phyloP scores from a whole-genome alignment of 1,140 invertebrate genomes.

The Brachionus plicatilis region DNA sequence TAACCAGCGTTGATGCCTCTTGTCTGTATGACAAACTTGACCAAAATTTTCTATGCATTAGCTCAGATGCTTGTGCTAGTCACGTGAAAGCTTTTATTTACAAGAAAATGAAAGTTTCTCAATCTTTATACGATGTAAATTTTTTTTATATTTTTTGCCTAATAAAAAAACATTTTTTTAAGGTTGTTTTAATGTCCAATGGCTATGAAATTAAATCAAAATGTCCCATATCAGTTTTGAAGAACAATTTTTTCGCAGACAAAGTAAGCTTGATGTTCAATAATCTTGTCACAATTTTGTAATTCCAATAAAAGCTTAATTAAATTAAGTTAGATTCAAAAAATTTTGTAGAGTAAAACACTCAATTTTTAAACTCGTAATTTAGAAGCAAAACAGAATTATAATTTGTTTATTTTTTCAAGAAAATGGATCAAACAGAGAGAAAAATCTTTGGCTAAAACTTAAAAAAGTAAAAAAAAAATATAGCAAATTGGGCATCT shows the following conservation, averaged over 20 bases:
- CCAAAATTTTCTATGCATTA: background rate
- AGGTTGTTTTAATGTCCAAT: constrained; percentile 26
- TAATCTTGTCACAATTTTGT: background rate
- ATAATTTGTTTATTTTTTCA: no score
- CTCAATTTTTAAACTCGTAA: no score
- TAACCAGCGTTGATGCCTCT: background rate
- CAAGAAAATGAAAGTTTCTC: background rate
- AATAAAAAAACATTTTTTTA: background rate
- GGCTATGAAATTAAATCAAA: constrained; percentile 34
- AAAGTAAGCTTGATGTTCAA: background rate
- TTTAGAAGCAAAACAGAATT: no score
- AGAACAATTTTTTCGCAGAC: constrained; percentile 2
- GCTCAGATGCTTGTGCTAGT: background rate
- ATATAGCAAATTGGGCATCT: no score
- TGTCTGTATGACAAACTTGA: background rate
- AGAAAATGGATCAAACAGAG: no score
- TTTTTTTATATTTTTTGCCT: background rate
- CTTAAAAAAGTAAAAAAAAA: no score
- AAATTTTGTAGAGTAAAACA: no score
- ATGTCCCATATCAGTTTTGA: background rate
- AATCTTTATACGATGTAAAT: background rate
- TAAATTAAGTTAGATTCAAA: no score
- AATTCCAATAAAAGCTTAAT: no score
- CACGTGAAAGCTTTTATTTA: constrained; percentile 6
- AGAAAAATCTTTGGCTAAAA: no score